Conservation (phyloP, 1,140 invertebrate genomes). For the Drosophila pseudoobscura region DNA sequence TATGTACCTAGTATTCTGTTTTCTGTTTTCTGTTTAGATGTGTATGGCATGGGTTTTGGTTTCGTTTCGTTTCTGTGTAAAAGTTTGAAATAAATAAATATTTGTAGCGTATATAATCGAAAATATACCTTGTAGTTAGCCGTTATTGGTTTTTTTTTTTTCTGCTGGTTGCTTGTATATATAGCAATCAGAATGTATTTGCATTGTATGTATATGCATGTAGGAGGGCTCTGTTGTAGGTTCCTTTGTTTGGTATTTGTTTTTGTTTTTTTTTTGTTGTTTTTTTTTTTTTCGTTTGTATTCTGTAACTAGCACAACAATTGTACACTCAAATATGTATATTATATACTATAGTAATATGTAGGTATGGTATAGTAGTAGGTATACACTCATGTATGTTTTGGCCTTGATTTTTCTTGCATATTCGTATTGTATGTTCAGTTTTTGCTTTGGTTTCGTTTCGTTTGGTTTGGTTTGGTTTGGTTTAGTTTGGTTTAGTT, state of each 20-base stretch:
- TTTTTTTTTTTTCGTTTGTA: neutral
- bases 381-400: constrained; percentile 33
- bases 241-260: constrained; percentile 19
- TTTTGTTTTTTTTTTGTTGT: too few relatives aligned
- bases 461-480: too few relatives aligned
- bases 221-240: constrained; percentile 54
- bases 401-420: constrained; percentile 53
- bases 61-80: constrained; percentile 21
- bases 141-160: constrained; percentile 12
- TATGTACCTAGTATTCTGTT: constrained; percentile 1
- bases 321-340: constrained; percentile 55
- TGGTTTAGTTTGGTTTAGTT: neutral
- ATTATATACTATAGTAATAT: constrained; percentile 33
- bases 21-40: too few relatives aligned
- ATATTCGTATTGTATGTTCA: constrained; percentile 29
- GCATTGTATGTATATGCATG: constrained; percentile 25
- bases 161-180: constrained; percentile 59
- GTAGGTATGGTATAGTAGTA: constrained; percentile 16
- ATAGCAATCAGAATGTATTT: constrained; percentile 59
- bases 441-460: constrained; percentile 5
- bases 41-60: neutral
- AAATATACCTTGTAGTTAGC: constrained; percentile 48
- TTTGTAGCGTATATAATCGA: constrained; percentile 48
- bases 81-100: constrained; percentile 46
- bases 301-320: constrained; percentile 49